Conservation (phyloP, 1,140 invertebrate species). For the Bombus picipes region DNA sequence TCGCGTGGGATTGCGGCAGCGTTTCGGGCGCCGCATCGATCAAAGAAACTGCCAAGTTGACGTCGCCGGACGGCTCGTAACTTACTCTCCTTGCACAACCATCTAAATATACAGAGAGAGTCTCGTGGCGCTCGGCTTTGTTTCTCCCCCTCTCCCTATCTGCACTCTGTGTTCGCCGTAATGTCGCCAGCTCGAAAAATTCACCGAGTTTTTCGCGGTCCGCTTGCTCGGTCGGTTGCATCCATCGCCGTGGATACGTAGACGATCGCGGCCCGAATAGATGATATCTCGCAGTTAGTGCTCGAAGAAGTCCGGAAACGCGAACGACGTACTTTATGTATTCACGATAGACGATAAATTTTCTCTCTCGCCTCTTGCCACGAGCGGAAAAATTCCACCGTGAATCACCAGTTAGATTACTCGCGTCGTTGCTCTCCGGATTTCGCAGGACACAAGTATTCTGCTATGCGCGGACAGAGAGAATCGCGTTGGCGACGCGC, state of each 20-base stretch:
- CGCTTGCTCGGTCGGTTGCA: neutral
- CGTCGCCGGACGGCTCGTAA: constrained; percentile 65
- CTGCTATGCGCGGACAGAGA: constrained; percentile 26
- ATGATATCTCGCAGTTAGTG: constrained; percentile 27
- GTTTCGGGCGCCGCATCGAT: constrained; percentile 72
- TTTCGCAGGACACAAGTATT: constrained; percentile 62
- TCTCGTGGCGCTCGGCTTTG: constrained; percentile 42
- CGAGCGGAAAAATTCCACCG: constrained; percentile 60
- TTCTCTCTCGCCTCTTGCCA: constrained; percentile 15
- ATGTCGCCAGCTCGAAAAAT: constrained; percentile 11
- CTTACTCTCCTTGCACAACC: constrained; percentile 47
- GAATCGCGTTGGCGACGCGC: constrained; percentile 41
- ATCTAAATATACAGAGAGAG: constrained; percentile 32
- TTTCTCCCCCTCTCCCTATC: constrained; percentile 39
- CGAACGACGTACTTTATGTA: constrained; percentile 38
- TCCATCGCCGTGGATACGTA: neutral
- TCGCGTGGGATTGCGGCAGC: neutral
- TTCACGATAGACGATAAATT: constrained; percentile 58
- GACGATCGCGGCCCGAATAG: neutral
- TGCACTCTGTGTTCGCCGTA: neutral
- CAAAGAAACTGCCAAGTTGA: constrained; percentile 72
- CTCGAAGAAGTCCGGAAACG: constrained; percentile 35
- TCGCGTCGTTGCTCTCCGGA: constrained; percentile 61
- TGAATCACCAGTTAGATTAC: constrained; percentile 67
- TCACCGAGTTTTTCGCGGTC: neutral